Evolutionary conservation across 2,888 invertebrate genomes (phyloP).

Genomic region (Meteorus cinctellus): DNA sequence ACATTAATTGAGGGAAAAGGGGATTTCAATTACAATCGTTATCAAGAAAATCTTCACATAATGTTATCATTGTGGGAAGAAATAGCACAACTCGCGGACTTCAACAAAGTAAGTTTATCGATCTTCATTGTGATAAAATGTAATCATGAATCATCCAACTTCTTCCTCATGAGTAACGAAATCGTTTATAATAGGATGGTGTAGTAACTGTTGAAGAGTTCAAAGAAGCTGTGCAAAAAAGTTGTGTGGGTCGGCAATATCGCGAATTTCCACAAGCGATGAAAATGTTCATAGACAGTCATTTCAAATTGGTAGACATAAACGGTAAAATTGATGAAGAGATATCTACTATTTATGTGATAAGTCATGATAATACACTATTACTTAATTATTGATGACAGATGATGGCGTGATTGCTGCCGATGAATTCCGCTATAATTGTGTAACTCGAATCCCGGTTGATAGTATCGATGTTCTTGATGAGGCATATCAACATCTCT

Average conservation of each 20-base stretch:
- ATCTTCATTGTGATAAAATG: background rate
- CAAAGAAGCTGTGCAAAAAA: conserved; percentile 86
- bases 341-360: background rate
- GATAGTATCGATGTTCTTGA: conserved; percentile 85
- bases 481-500: conserved; percentile 83
- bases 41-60: conserved; percentile 87
- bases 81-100: conserved; percentile 88
- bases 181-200: conserved; percentile 79
- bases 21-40: conserved; percentile 81
- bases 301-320: conserved; percentile 87
- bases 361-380: conserved; percentile 1
- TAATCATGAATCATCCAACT: background rate
- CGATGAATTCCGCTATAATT: conserved; percentile 89
- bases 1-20: conserved; percentile 89
- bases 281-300: conserved; percentile 89
- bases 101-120: conserved; percentile 83
- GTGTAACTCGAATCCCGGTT: conserved; percentile 86
- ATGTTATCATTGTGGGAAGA: conserved; percentile 91
- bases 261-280: conserved; percentile 89
- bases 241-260: conserved; percentile 85
- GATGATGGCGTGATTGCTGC: conserved; percentile 85
- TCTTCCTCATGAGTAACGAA: background rate
- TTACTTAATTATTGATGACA: conserved; percentile 50
- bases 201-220: conserved; percentile 88
- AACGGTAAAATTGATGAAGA: conserved; percentile 74